Conservation (phyloP, 2,888 invertebrate genomes). For the Fragum sueziense region DNA sequence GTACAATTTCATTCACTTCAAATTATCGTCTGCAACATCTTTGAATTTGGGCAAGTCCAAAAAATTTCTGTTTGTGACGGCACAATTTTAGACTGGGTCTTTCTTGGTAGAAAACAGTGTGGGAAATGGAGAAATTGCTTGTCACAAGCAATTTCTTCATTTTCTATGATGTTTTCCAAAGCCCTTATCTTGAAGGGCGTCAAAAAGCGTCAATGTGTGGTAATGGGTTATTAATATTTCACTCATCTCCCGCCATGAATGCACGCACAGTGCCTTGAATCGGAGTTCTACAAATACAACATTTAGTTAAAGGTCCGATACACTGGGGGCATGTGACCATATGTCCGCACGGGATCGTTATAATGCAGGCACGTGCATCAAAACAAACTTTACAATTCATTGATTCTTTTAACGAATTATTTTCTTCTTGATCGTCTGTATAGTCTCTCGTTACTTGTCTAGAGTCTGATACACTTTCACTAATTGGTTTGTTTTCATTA, state of each 20-base stretch:
- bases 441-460: neutral
- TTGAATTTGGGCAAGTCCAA: too few relatives aligned
- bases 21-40: too few relatives aligned
- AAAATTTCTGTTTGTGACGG: too few relatives aligned
- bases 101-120: neutral
- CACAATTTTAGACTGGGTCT: neutral
- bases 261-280: constrained; percentile 33
- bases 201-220: too few relatives aligned
- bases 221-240: too few relatives aligned
- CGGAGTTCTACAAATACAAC: constrained; percentile 29
- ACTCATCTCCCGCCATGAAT: constrained; percentile 13
- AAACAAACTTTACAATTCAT: constrained; percentile 41
- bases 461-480: neutral
- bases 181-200: too few relatives aligned
- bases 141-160: neutral
- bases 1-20: too few relatives aligned
- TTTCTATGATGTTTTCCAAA: too few relatives aligned
- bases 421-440: constrained; percentile 1
- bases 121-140: neutral
- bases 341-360: constrained; percentile 41
- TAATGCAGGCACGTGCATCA: constrained; percentile 39
- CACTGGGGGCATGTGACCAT: constrained; percentile 44
- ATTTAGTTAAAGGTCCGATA: constrained; percentile 28
- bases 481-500: neutral
- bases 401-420: constrained; percentile 24